Base-by-base conservation (phyloP, 2,797 vertebrate genomes). In the Helicolenus hilgendorfi region DNA sequence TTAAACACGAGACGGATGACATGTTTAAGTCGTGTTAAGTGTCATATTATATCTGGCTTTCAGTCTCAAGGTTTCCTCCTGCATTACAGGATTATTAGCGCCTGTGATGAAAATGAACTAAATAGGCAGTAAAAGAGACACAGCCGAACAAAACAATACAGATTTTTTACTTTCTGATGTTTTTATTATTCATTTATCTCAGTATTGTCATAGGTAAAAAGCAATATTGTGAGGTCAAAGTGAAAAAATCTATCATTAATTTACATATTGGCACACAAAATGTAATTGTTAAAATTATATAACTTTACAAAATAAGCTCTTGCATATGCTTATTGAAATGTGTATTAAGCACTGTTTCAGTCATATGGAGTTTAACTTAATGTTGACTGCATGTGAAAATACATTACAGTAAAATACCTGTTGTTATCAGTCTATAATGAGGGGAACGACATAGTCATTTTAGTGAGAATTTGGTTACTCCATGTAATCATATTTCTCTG, bases 41-140 rank as follows among this genome's bases (percentile, higher is more conserved):
- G 60, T 87, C 64, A 87, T 84, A 75, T 83, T 83, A 81, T 89
- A 89, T 84, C 62, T 70, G 79, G 77, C 53, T 72, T 80, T 80
- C 55, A 24, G 63, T 60, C 24, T 79, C 36, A 11, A 22, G 33
- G 26, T 65, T 78, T 65, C 33, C 29, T 49, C 24, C 83, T 83
- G 53, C 56, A 58, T 89, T 71, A 79, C 59, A 20, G 69, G 82
- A 82, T 85, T 70, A 88, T 59, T 33, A 41, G 71, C 35, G 38
- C 7, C 15, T 5, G 2, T 22, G 24, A 4, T 80, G 64, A 76
- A 70, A 75, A 73, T 1, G 0, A 49, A 20, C 7, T 49, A 4
- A 49, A 49, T 49, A 49, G 7, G 29, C n/a, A 22, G 10, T 11
- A 45, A 45, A 11, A 22, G 20, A 55, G n/a, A 11, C n/a, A 56